These are phyloP conservation scores for Aphyosemion australe DNA, from an alignment of 2,113 vertebrate species.

Conservation along the genomic window DNA sequence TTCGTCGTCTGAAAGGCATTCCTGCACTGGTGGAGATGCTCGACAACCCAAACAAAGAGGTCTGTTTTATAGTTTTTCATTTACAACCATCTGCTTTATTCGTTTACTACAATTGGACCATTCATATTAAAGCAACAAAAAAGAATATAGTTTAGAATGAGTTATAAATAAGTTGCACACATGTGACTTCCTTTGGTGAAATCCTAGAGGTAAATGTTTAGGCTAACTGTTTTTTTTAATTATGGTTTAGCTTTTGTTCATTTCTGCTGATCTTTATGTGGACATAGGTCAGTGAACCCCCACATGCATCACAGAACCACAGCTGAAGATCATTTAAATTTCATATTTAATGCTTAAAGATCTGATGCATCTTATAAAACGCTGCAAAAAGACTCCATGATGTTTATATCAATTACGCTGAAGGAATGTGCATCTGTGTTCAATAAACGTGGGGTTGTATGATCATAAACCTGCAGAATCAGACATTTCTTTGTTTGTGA, in stretches of 20 bases:
- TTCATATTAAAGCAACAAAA: too few species aligned
- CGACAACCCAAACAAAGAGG: slow-evolving; percentile 94
- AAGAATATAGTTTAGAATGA: background rate
- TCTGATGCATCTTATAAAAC: too few species aligned
- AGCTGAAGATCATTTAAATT: slow-evolving; percentile 17
- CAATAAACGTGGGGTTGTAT: background rate
- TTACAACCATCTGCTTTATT: background rate
- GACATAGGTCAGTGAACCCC: slow-evolving; percentile 50
- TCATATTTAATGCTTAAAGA: too few species aligned
- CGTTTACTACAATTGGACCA: background rate
- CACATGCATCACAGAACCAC: slow-evolving; percentile 42
- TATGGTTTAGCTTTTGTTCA: slow-evolving; percentile 38
- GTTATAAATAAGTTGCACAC: too few species aligned
- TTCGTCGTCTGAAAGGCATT: slow-evolving; percentile 93
- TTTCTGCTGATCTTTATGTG: slow-evolving; percentile 50
- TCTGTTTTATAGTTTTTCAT: slow-evolving; percentile 53
- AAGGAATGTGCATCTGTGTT: too few species aligned
- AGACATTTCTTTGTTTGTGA: background rate
- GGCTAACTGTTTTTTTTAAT: slow-evolving; percentile 36
- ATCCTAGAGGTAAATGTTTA: too few species aligned
- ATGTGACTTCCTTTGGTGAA: too few species aligned
- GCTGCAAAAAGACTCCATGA: background rate
- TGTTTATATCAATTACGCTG: too few species aligned
- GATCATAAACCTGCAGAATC: background rate
- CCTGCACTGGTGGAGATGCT: slow-evolving; percentile 90